Base-by-base conservation (phyloP, 2,797 vertebrate genomes). In the Scolopax rusticola region DNA sequence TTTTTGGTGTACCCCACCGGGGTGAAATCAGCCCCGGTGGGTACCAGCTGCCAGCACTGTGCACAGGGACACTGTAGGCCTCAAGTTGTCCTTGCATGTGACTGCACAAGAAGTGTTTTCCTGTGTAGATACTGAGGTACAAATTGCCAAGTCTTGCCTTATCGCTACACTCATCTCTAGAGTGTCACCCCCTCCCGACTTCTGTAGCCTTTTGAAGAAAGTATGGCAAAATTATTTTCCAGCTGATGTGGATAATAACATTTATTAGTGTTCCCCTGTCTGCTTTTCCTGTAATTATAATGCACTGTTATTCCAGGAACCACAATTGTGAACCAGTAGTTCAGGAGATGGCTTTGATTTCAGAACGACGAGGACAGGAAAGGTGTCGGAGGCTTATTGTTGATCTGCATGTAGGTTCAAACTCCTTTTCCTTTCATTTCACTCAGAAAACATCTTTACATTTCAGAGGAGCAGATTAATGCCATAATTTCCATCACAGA, bases 231-330 rank as follows among this genome's bases (percentile, higher is more conserved):
- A 80, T 81, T 85, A 54, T 91, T 87, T 95, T 89, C 38, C 43
- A 87, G n/a, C 59, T 95, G 81, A 64, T 87, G 50, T 75, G 47
- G 75, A 50, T 95, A 89, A 70, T 90, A 93, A 80, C 64, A 51
- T 83, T 70, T 96, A 83, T 83, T 90, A 90, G 57, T 54, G 53
- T 53, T 92, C 87, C 71, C 12, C 61, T 85, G 40, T 64, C 64
- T 93, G 24, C 69, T 92, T 91, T 95, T 96, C 74, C 86, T 97
- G 84, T 80, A 59, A 85, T 95, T 95, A 94, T 71, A 68, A 54
- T 38, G 28, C 38, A 27, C 43, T 93, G 33, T 90, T 93, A 80
- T 92, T 95, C 77, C 71, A 92, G 91, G 91, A 96, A 74, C 60
- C 33, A 28, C 0, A 3, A 24, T 8, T 61, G 68, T 80, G 88